Base-by-base conservation (phyloP, 2,888 invertebrate species). In the Urechis unicinctus region DNA sequence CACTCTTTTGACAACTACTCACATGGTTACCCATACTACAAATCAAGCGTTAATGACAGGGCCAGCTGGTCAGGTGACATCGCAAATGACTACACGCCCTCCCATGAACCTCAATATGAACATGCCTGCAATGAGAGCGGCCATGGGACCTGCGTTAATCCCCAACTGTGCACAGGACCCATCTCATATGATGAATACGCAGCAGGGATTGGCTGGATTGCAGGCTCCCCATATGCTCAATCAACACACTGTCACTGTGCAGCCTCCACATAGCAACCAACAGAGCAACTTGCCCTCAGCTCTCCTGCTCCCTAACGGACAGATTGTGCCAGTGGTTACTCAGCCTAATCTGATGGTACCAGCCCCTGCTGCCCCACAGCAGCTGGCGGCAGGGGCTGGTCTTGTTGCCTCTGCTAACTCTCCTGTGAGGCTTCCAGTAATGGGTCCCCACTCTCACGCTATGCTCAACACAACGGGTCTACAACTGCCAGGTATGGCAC, bases 241-340 rank as follows among this genome's bases (percentile, higher is more conserved):
- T 24, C 52, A 25, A 22, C n/a, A 42, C 52, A 60, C 57, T 1
- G 56, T 61, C 17, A 53, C 56, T 17, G 55, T 61, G 26, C 57
- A 61, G 56, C 59, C 61, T 13, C 61, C 61, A 1, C 58, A 58
- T 31, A 59, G 62, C 24, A 36, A 46, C 6, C 54, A 61, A 52
- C 48, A 48, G 28, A 61, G 61, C 61, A 58, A 61, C 56, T 65
- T 74, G 31, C 77, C 78, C 9, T 71, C 74, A 24, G 78, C 78
- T 26, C 65, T 79, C 24, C 66, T 78, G 9, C 63, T 79, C 52
- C 78, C 78, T 6, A 77, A 75, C 60, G 78, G 78, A 42, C 78
- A 78, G 53, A 72, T 79, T 4, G 72, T 78, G 43, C 77, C 78
- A 2, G 77, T 78, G 41, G 77, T 78, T 17, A 74, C 74, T 4